Conservation (phyloP, 1,140 invertebrate species). For the Melipona quadrifasciata region DNA sequence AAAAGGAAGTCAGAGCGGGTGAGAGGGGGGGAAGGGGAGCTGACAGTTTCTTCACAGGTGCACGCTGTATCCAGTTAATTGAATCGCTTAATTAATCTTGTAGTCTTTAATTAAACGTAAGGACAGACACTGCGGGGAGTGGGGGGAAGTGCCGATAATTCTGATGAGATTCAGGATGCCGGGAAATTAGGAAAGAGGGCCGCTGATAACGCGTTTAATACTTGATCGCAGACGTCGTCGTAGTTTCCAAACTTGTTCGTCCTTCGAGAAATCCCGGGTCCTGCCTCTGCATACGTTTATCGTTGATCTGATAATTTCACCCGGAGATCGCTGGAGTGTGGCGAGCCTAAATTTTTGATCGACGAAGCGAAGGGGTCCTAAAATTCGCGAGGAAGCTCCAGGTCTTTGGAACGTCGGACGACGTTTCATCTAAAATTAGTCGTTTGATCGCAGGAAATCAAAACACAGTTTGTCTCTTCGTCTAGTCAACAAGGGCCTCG, state of each 20-base stretch:
- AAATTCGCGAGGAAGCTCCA: too few relatives aligned
- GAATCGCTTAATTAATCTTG: conserved; percentile 34
- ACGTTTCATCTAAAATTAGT: too few relatives aligned
- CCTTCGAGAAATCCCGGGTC: not conserved
- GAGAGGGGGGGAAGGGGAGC: not conserved
- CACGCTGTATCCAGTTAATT: conserved; percentile 18
- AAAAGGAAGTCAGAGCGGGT: not conserved
- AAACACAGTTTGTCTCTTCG: too few relatives aligned
- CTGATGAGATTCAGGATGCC: conserved; percentile 6
- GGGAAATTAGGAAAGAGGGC: not conserved
- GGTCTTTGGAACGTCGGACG: too few relatives aligned
- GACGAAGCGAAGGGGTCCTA: too few relatives aligned
- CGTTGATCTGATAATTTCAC: not conserved
- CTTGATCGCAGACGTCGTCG: not conserved
- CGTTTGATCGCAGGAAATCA: too few relatives aligned
- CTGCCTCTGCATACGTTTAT: not conserved
- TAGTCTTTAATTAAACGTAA: conserved; percentile 35
- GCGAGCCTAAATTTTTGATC: not conserved
- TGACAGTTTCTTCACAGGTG: conserved; percentile 2
- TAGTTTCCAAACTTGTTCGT: not conserved
- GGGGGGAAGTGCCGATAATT: not conserved
- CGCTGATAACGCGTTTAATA: conserved; percentile 1
- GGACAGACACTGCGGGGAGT: not conserved
- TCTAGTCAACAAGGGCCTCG: too few relatives aligned
- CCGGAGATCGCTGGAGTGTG: not conserved